These are phyloP conservation scores for Pyrocephalus nanus DNA, from an alignment of 2,797 vertebrate species.

Conservation along the genomic window DNA sequence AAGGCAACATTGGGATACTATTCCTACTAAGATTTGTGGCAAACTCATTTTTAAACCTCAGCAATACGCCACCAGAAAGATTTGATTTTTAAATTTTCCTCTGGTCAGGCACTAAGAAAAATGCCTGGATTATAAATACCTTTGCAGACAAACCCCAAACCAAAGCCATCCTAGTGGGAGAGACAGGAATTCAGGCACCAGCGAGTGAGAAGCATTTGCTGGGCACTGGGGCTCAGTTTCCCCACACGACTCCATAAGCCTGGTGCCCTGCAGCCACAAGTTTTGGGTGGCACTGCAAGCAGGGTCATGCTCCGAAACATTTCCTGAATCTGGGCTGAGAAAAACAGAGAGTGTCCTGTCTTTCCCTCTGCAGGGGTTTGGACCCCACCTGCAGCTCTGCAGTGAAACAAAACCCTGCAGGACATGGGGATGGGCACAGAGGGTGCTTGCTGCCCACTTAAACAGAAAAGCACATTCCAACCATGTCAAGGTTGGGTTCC, in stretches of 20 bases:
- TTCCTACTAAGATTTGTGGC: background rate
- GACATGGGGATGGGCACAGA: accelerated
- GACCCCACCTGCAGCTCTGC: background rate
- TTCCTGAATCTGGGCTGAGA: background rate
- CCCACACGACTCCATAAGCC: accelerated
- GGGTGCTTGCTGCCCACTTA: background rate
- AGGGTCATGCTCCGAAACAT: background rate
- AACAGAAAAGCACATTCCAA: background rate
- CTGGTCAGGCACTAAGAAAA: background rate
- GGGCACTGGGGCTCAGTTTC: background rate
- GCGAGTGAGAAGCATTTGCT: accelerated
- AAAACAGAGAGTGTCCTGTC: background rate
- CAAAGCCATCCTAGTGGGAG: background rate
- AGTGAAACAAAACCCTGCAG: accelerated
- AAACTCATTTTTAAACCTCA: background rate
- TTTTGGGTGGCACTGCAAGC: background rate
- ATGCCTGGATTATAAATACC: background rate
- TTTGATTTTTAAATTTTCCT: background rate
- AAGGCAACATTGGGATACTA: background rate
- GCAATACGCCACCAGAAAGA: background rate
- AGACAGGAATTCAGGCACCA: background rate
- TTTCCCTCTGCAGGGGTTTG: background rate
- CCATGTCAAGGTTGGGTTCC: background rate
- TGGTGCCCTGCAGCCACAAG: background rate
- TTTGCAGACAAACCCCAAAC: background rate